Percentiles rank a stretch among this genome's conserved stretches.
These are phyloP conservation scores for Bhutanitis thaidina DNA, from an alignment of 2,888 invertebrate genomes.

Conservation along the genomic window DNA sequence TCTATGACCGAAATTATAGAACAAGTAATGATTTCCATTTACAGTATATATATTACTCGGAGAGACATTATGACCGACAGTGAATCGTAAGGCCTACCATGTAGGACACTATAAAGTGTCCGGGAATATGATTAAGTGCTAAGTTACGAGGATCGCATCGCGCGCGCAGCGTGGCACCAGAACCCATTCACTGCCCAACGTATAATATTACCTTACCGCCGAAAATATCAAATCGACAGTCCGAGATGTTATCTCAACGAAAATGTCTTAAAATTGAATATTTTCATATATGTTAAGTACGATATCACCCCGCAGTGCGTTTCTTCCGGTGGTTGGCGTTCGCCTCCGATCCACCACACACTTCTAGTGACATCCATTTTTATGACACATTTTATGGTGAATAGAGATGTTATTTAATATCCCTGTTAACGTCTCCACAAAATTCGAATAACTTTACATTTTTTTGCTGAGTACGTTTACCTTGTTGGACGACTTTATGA, in stretches of 20 bases:
- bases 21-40: constrained; percentile 30
- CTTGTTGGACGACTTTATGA: constrained; percentile 51
- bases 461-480: constrained; percentile 38
- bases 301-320: constrained; percentile 56
- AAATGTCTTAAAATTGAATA: constrained; percentile 78
- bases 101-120: constrained; percentile 65
- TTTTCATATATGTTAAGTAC: constrained; percentile 62
- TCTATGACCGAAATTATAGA: constrained; percentile 20
- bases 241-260: constrained; percentile 71
- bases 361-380: constrained; percentile 39
- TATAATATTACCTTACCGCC: constrained; percentile 76
- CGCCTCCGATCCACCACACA: constrained; percentile 32
- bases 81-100: constrained; percentile 26
- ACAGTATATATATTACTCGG: constrained; percentile 27
- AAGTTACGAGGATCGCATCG: constrained; percentile 69
- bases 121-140: constrained; percentile 75
- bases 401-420: constrained; percentile 78
- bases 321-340: constrained; percentile 36
- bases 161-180: constrained; percentile 65
- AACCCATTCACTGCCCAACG: constrained; percentile 61
- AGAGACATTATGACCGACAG: constrained; percentile 25
- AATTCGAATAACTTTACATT: constrained; percentile 46
- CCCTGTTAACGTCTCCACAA: constrained; percentile 69
- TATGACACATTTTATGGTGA: constrained; percentile 64
- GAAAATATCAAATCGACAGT: constrained; percentile 78